Evolutionary conservation across 1,140 invertebrate species (phyloP), one percentile per base, ranked within the genome.

Genomic region (Drosophila parvula): DNA sequence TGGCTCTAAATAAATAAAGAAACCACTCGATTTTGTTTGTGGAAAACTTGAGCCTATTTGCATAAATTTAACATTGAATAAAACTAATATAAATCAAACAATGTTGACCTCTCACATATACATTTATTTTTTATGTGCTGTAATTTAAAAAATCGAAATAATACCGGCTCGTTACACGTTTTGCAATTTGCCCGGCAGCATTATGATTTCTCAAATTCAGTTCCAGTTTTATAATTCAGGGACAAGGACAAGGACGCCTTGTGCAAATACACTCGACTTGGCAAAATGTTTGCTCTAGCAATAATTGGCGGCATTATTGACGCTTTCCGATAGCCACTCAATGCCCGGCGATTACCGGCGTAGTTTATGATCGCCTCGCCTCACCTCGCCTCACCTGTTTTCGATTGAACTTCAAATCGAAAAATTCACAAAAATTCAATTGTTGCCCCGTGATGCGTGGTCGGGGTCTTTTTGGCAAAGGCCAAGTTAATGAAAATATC

Each of bases 401-500:
- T 48, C 61, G 55, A 53, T 67, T 63, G 63, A 69, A 67, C 65
- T 73, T 44, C 51, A 64, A 55, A 59, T 67, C 58, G 57, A 55
- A 53, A 55, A 53, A 55, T 55, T 38, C 51, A 38, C 51, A 53
- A 78, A 41, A 38, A 58, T 63, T 81, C 74, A 68, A 81, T 82
- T 82, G 74, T 78, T 71, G 40, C 53, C 69, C 51, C 28, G 32
- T 18, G 16, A 50, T 79, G 82, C 82, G 82, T 88, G 82, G 70
- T 86, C 70, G 82, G 65, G 43, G 43, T 27, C 67, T 65, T 65
- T 74, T 74, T 68, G 70, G 75, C 63, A 88, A 85, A 86, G 82
- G 82, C 82, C 82, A 88, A 86, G 83, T 79, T 86, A 86, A 86
- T 86, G 83, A 86, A 86, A 86, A 86, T 88, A 86, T 86, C 83